These are phyloP conservation scores for Hemiscyllium ocellatum DNA, from an alignment of 2,113 vertebrate genomes.

Conservation along the genomic window DNA sequence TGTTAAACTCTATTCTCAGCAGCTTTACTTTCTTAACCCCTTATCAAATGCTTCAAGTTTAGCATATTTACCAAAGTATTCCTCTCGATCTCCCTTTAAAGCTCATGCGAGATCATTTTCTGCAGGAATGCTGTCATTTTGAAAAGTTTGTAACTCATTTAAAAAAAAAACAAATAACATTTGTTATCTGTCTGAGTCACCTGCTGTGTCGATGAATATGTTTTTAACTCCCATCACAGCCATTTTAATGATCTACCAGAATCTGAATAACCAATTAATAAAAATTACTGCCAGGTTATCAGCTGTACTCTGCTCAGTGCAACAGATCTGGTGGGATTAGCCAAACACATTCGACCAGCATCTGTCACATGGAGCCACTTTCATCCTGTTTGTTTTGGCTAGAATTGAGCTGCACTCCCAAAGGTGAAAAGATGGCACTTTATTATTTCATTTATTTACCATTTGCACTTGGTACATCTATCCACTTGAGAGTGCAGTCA, in stretches of 20 bases:
- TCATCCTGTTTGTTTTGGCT: neutral
- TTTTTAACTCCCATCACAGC: neutral
- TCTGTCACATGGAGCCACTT: neutral
- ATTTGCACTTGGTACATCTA: neutral
- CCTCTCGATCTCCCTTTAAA: neutral
- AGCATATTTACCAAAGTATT: neutral
- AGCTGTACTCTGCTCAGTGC: neutral
- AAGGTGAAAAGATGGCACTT: neutral
- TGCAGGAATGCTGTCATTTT: neutral
- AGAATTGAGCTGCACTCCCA: neutral
- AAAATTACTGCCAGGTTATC: neutral
- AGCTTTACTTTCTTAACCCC: neutral
- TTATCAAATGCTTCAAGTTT: neutral
- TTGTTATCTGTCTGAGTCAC: neutral
- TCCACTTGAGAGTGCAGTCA: neutral
- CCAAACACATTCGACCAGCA: conserved; percentile 1
- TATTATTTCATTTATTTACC: neutral
- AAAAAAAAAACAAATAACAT: neutral
- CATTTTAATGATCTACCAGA: neutral
- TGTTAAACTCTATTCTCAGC: neutral
- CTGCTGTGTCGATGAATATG: neutral
- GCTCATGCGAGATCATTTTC: neutral
- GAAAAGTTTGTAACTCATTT: neutral
- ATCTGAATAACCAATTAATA: neutral
- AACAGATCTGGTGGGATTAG: neutral